Evolutionary conservation across 2,113 vertebrate genomes (phyloP).

Genomic region (Chionis minor): DNA sequence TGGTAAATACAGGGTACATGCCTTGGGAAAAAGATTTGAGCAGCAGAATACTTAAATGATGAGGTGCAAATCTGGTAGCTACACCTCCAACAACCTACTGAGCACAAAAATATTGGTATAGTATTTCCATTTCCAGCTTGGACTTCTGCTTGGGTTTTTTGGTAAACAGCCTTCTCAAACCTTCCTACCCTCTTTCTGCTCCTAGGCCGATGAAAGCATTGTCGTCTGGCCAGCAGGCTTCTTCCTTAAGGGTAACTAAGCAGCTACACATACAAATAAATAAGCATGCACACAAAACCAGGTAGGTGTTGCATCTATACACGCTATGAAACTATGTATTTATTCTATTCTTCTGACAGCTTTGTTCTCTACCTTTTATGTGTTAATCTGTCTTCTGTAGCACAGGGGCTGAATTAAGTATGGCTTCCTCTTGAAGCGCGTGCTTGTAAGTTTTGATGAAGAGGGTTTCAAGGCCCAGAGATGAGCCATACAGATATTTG

Average conservation of each 20-base stretch:
- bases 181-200: not conserved
- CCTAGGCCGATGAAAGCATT: not conserved
- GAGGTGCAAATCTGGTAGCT: conserved; percentile 15
- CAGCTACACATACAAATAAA: not conserved
- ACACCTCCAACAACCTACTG: not conserved
- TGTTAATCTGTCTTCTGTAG: not conserved
- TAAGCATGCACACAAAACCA: not conserved
- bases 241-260: not conserved
- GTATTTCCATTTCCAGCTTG: not conserved
- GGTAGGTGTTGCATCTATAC: not conserved
- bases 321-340: not conserved
- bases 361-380: not conserved
- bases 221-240: not conserved
- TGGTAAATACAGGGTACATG: not conserved
- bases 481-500: not conserved
- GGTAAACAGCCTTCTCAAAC: not conserved
- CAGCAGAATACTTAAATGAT: not conserved
- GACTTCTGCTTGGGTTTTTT: not conserved
- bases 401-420: not conserved
- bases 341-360: not conserved
- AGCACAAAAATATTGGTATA: not conserved
- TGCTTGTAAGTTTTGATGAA: not conserved
- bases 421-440: not conserved
- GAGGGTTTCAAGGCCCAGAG: not conserved
- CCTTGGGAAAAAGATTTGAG: not conserved